Evolutionary conservation across 2,888 invertebrate species (phyloP).

Genomic region (Neocrepidodera transversa): DNA sequence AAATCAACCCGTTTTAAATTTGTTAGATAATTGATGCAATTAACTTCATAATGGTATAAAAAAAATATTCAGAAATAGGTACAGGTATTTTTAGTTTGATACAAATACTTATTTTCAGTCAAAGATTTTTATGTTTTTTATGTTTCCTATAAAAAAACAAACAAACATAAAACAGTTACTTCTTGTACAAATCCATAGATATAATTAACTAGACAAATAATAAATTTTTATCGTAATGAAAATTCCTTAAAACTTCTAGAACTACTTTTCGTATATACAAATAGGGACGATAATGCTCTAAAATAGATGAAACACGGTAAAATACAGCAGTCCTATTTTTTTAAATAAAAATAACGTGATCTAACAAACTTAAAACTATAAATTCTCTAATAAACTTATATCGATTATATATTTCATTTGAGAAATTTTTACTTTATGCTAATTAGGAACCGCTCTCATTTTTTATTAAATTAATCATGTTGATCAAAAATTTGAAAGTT

Average conservation of each 20-base stretch:
- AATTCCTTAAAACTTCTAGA: neutral
- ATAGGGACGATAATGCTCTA: neutral
- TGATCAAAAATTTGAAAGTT: neutral
- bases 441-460: neutral
- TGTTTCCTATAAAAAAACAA: too few relatives aligned
- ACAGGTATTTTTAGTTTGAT: neutral
- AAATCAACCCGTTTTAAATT: too few relatives aligned
- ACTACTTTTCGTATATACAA: neutral
- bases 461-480: neutral
- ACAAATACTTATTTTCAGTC: too few relatives aligned
- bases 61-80: neutral
- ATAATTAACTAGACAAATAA: neutral
- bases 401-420: constrained; percentile 3
- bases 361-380: constrained; percentile 26
- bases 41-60: too few relatives aligned
- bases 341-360: constrained; percentile 7
- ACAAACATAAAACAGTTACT: too few relatives aligned
- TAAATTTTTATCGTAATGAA: neutral
- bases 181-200: neutral
- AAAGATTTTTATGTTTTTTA: too few relatives aligned
- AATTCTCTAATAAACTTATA: constrained; percentile 18
- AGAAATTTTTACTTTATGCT: neutral
- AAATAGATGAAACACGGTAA: neutral
- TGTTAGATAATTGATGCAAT: too few relatives aligned
- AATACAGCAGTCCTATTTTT: constrained; percentile 1